A percentile compares a stretch with the other conserved stretches of the same genome.
These are phyloP conservation scores for Tiliacea aurago DNA, from an alignment of 2,888 invertebrate species.

Conservation along the genomic window DNA sequence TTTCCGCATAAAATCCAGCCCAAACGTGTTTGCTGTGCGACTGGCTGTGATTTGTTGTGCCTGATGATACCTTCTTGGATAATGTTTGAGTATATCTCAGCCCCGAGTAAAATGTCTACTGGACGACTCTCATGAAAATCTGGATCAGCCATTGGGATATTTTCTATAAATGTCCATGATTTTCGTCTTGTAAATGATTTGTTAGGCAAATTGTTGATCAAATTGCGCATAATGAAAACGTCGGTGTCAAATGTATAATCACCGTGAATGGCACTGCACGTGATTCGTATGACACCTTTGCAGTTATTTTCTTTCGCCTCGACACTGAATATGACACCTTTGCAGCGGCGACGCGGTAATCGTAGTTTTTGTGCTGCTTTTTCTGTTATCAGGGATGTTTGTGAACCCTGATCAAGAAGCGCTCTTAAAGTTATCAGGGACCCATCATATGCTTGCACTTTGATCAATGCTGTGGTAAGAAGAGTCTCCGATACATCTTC, in stretches of 20 bases:
- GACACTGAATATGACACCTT: neutral
- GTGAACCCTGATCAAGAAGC: neutral
- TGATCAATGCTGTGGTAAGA: neutral
- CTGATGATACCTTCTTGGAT: neutral
- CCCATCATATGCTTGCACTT: neutral
- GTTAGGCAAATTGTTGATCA: neutral
- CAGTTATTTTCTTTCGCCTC: conserved; percentile 2
- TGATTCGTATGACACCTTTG: conserved; percentile 5
- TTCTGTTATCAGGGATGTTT: neutral
- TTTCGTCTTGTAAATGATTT: neutral
- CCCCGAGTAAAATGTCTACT: too few relatives aligned
- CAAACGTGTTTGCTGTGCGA: neutral
- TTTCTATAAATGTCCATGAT: neutral
- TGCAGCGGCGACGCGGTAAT: neutral
- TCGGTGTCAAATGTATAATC: neutral
- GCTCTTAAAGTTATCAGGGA: neutral
- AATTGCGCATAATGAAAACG: neutral
- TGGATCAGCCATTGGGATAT: neutral
- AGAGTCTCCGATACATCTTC: too few relatives aligned
- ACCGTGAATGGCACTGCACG: neutral
- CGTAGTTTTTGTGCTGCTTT: neutral
- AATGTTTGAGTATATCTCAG: too few relatives aligned
- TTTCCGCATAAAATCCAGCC: neutral
- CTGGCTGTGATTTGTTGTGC: neutral
- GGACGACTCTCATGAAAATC: too few relatives aligned